A percentile compares a stretch with the other conserved stretches of the same genome.
These are phyloP conservation scores for Maccullochella peelii DNA, from an alignment of 2,113 vertebrate genomes.

Conservation along the genomic window DNA sequence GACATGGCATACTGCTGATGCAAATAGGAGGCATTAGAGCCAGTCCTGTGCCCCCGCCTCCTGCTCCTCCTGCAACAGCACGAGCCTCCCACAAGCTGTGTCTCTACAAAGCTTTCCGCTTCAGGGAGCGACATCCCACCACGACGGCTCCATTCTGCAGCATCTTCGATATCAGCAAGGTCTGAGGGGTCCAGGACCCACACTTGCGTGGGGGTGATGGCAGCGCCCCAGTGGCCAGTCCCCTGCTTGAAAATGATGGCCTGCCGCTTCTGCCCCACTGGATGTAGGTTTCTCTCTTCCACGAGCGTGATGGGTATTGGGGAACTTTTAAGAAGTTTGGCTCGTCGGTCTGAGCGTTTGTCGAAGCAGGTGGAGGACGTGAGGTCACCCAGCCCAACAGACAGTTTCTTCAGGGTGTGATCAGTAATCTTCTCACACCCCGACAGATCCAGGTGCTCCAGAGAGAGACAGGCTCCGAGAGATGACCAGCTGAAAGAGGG, in stretches of 20 bases:
- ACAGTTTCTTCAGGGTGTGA: conserved; percentile 89
- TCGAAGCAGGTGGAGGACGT: conserved; percentile 62
- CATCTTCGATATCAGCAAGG: conserved; percentile 95
- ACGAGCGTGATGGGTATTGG: conserved; percentile 76
- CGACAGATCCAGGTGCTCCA: conserved; percentile 94
- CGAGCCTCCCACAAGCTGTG: conserved; percentile 65
- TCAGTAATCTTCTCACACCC: conserved; percentile 97
- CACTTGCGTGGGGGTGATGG: conserved; percentile 71
- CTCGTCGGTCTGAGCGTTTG: conserved; percentile 51
- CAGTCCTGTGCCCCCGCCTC: conserved; percentile 90
- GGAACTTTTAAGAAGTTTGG: conserved; percentile 77
- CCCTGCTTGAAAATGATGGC: conserved; percentile 81
- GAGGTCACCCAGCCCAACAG: conserved; percentile 89
- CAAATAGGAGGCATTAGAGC: conserved; percentile 87
- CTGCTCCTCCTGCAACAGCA: conserved; percentile 88
- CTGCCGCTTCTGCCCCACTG: conserved; percentile 69
- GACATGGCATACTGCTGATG: conserved; percentile 88
- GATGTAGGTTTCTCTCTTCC: conserved; percentile 67
- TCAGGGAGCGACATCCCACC: conserved; percentile 70
- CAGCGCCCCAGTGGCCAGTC: conserved; percentile 55
- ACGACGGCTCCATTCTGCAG: conserved; percentile 90
- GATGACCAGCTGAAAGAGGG: conserved; percentile 88
- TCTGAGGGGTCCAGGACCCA: conserved; percentile 91
- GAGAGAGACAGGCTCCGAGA: conserved; percentile 87
- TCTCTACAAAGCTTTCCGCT: conserved; percentile 75